These are phyloP conservation scores for Calypte anna DNA, from an alignment of 2,113 vertebrate genomes.

Conservation along the genomic window DNA sequence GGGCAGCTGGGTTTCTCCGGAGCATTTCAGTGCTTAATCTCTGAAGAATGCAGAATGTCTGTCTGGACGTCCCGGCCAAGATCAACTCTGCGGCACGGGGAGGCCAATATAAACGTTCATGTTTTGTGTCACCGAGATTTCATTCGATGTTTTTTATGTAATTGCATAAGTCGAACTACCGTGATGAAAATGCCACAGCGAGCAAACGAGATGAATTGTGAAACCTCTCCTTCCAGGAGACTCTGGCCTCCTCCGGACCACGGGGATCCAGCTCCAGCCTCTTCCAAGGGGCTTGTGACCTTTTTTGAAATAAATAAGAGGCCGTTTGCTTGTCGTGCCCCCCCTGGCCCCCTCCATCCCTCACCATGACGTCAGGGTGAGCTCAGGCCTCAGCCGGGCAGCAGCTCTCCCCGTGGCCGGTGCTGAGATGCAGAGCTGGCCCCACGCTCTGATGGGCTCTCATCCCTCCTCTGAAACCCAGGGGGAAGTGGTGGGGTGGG, in stretches of 20 bases:
- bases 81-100: conserved; percentile 22
- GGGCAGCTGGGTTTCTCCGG: conserved; percentile 41
- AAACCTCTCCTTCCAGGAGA: conserved; percentile 14
- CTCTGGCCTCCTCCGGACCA: neutral
- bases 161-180: conserved; percentile 53
- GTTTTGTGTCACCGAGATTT: conserved; percentile 64
- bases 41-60: conserved; percentile 56
- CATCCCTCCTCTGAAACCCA: neutral
- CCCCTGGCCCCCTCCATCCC: neutral
- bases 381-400: neutral
- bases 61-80: conserved; percentile 30
- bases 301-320: neutral
- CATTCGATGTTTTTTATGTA: conserved; percentile 37
- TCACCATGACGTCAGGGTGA: neutral
- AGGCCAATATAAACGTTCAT: conserved; percentile 67
- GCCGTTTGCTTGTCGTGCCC: neutral
- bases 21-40: conserved; percentile 50
- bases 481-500: accelerated
- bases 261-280: neutral
- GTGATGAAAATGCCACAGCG: conserved; percentile 42
- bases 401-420: neutral
- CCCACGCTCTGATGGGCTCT: accelerated
- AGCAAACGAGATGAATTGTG: neutral
- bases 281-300: conserved; percentile 32
- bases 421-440: neutral